Evolutionary conservation across 2,113 vertebrate species (phyloP).

Genomic region (Xyrauchen texanus): DNA sequence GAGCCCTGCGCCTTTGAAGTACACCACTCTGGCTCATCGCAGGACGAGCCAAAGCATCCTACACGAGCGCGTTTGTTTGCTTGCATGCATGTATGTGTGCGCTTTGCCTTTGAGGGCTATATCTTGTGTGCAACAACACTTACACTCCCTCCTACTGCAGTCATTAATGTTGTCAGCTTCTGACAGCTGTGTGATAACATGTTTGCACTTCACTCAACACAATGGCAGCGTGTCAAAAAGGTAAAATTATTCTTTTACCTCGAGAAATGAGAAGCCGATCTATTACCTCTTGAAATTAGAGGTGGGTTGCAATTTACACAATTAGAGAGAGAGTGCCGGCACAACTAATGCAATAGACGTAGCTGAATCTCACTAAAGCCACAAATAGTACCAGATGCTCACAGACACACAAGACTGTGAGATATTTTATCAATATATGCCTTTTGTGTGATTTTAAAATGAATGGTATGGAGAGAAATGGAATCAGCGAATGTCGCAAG

Average conservation of each 20-base stretch:
- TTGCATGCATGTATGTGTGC: background rate
- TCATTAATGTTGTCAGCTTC: slow-evolving; percentile 21
- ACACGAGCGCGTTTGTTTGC: slow-evolving; percentile 26
- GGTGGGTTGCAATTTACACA: no score
- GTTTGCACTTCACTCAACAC: background rate
- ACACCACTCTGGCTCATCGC: background rate
- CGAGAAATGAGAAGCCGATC: no score
- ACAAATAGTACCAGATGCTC: no score
- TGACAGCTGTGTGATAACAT: background rate
- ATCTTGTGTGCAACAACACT: slow-evolving; percentile 37
- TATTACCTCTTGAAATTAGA: no score
- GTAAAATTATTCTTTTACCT: background rate
- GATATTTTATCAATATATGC: no score
- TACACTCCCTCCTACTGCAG: slow-evolving; percentile 17
- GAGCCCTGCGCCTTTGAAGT: slow-evolving; percentile 45
- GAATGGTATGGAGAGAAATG: no score
- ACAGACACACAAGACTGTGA: no score
- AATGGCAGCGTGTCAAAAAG: background rate
- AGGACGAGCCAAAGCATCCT: slow-evolving; percentile 19
- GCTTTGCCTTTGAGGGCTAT: slow-evolving; percentile 14
- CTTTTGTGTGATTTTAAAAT: no score
- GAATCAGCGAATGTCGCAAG: no score
- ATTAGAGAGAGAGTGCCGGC: no score
- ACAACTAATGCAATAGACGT: no score
- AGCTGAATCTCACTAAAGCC: no score